A percentile compares a stretch with the other conserved stretches of the same genome.
These are phyloP conservation scores for Sphaerophoria taeniata DNA, from an alignment of 2,888 invertebrate species.

Conservation along the genomic window DNA sequence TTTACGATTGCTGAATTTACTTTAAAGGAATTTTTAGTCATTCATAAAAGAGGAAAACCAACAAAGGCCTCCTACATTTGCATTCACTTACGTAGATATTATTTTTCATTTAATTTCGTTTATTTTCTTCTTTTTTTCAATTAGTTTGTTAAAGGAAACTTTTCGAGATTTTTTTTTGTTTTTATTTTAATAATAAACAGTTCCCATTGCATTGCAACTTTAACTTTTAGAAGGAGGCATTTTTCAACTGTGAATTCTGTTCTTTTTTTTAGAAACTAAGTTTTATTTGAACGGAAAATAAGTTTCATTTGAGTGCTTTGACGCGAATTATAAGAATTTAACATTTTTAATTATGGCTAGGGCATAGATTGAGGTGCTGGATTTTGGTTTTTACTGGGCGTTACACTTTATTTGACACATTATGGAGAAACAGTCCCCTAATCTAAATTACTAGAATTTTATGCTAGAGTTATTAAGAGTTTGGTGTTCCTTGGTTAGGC, in stretches of 20 bases:
- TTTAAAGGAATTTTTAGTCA: conserved; percentile 22
- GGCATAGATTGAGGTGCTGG: no score
- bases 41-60: not conserved
- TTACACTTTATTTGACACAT: no score
- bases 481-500: no score
- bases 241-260: not conserved
- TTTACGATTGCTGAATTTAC: conserved; percentile 36
- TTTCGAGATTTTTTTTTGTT: conserved; percentile 6
- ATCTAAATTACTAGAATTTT: no score
- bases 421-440: no score
- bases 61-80: conserved; percentile 23
- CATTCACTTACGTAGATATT: conserved; percentile 21
- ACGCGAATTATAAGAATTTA: no score
- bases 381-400: no score
- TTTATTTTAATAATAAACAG: conserved; percentile 24
- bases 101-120: conserved; percentile 30
- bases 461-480: no score
- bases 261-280: not conserved
- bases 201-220: conserved; percentile 36
- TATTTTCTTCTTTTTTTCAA: conserved; percentile 32
- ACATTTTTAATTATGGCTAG: no score
- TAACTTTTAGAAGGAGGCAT: conserved; percentile 3
- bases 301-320: no score
- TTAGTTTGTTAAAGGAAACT: conserved; percentile 33
- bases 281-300: no score